Conservation (phyloP, 2,113 vertebrate genomes). For the Ornithorhynchus anatinus region DNA sequence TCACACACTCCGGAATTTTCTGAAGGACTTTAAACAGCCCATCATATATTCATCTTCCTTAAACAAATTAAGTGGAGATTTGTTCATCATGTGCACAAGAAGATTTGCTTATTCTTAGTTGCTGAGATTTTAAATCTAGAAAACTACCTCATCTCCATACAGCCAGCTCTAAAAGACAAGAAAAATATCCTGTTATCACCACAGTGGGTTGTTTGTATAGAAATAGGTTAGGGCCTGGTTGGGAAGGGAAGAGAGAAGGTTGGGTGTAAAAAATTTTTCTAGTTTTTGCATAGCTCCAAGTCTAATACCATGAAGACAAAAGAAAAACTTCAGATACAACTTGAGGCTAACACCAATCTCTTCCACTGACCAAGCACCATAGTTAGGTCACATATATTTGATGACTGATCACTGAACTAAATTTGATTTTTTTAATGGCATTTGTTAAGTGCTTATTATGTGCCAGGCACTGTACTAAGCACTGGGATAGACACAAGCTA, state of each 20-base stretch:
- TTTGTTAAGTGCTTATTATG: no score
- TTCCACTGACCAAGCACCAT: constrained; percentile 66
- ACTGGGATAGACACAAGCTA: no score
- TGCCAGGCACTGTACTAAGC: no score
- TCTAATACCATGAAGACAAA: neutral
- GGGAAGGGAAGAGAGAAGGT: neutral
- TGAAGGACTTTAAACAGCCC: neutral
- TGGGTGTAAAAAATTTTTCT: neutral
- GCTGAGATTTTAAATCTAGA: constrained; percentile 14
- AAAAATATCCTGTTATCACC: constrained; percentile 3
- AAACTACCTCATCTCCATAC: neutral
- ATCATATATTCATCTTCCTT: neutral
- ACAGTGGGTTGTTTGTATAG: constrained; percentile 1
- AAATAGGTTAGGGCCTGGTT: constrained; percentile 11
- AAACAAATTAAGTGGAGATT: neutral
- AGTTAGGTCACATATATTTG: constrained; percentile 61
- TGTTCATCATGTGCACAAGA: neutral
- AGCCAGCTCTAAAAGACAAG: neutral
- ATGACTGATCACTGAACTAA: constrained; percentile 54
- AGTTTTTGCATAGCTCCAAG: neutral
- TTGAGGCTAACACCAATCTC: neutral
- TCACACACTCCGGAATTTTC: neutral
- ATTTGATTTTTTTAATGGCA: neutral
- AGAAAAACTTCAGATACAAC: neutral
- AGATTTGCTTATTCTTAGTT: constrained; percentile 4